phyloP scores from a whole-genome alignment of 2,113 vertebrate genomes.

The Phasianus colchicus region DNA sequence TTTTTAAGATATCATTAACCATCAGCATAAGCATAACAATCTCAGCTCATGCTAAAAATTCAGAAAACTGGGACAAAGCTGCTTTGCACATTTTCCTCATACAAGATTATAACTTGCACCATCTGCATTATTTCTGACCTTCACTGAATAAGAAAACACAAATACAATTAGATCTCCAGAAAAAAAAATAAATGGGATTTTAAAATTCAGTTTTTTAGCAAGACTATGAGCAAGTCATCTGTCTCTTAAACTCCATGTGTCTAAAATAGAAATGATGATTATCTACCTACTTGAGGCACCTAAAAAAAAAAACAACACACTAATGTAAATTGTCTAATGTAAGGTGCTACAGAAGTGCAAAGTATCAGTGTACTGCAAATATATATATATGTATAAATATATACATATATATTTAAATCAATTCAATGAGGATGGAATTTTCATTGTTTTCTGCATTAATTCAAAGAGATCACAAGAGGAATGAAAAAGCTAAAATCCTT shows the following conservation, averaged over 20 bases:
- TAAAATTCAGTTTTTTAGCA: not conserved
- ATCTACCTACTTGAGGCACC: not conserved
- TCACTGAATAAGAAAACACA: not conserved
- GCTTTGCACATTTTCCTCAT: not conserved
- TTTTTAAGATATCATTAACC: no score
- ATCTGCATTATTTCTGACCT: not conserved
- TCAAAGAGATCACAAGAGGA: not conserved
- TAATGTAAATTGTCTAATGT: not conserved
- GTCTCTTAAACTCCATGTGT: not conserved
- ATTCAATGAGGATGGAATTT: not conserved
- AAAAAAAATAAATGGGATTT: not conserved
- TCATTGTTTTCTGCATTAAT: not conserved
- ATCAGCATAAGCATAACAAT: not conserved
- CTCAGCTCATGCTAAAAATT: not conserved
- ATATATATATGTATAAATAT: not conserved
- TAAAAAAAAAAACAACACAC: not conserved
- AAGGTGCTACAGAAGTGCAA: conserved; percentile 65
- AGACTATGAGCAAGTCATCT: conserved; percentile 47
- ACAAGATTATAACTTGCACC: not conserved
- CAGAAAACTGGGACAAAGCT: not conserved
- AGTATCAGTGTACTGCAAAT: not conserved
- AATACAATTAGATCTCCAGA: conserved; percentile 7
- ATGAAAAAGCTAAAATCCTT: conserved; percentile 8
- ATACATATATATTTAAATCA: not conserved
- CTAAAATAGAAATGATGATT: not conserved